A percentile compares a stretch with the other conserved stretches of the same genome.
Conservation (phyloP, 2,797 vertebrate species). For the Anisognathus igniventris region DNA sequence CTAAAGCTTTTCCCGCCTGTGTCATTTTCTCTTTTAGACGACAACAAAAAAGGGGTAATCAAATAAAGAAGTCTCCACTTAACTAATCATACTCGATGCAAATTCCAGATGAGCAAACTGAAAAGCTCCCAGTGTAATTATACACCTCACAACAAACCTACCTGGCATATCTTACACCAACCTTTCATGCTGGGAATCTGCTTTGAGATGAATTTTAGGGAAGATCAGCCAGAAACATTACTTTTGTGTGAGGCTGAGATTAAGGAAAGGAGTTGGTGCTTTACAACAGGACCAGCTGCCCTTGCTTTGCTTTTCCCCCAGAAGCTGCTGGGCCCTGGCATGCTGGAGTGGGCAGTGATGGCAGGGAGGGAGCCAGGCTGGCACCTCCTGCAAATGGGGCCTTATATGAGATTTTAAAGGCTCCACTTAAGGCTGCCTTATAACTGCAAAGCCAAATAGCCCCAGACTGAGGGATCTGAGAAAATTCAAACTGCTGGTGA, state of each 20-base stretch:
- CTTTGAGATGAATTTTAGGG: neutral
- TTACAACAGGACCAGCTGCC: neutral
- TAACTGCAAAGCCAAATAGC: neutral
- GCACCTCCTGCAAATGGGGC: neutral
- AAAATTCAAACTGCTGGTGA: neutral
- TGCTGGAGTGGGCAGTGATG: fast-evolving
- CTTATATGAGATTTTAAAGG: neutral
- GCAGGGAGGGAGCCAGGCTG: neutral
- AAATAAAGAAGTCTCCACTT: neutral
- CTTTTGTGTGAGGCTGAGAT: neutral
- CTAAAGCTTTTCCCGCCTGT: neutral
- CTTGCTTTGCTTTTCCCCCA: neutral
- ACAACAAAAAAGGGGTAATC: neutral
- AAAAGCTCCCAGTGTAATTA: neutral
- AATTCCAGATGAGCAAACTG: neutral
- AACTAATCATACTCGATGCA: neutral
- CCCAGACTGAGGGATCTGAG: neutral
- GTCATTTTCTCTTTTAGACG: neutral
- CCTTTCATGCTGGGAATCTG: neutral
- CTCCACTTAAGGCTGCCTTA: neutral
- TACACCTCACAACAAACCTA: neutral
- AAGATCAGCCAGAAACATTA: neutral
- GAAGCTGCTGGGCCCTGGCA: neutral
- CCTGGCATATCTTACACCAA: neutral
- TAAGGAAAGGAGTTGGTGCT: neutral